Conservation (phyloP, 2,888 invertebrate genomes). For the Acutogordius australiensis region DNA sequence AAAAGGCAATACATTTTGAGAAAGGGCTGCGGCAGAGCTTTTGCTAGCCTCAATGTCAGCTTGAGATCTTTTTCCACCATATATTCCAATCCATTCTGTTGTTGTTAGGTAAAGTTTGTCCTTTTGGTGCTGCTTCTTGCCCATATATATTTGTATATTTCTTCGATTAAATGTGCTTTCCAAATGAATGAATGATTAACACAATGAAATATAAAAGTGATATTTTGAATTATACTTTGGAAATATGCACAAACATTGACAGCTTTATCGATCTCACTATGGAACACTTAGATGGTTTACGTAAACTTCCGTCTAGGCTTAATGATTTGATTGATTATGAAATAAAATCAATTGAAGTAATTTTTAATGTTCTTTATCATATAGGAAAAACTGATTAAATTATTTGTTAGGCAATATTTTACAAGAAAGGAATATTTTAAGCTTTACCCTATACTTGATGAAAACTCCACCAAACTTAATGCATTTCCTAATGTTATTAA, state of each 20-base stretch:
- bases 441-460: neutral
- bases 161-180: too few relatives aligned
- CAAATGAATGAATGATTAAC: too few relatives aligned
- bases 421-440: neutral
- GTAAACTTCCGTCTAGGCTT: neutral
- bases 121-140: constrained; percentile 10
- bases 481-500: too few relatives aligned
- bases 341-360: constrained; percentile 6
- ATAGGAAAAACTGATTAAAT: constrained; percentile 9
- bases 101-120: constrained; percentile 18
- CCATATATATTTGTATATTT: too few relatives aligned
- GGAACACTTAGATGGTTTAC: neutral
- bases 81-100: constrained; percentile 20
- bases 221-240: neutral
- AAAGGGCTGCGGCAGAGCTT: neutral
- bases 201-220: neutral
- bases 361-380: neutral
- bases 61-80: constrained; percentile 20
- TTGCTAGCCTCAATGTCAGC: neutral
- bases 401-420: neutral
- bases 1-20: constrained; percentile 13
- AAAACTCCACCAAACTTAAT: too few relatives aligned
- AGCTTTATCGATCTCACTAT: constrained; percentile 7
- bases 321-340: constrained; percentile 1
- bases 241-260: neutral